These are phyloP conservation scores for Drosophila suzukii DNA, from an alignment of 1,140 invertebrate genomes.

Conservation along the genomic window DNA sequence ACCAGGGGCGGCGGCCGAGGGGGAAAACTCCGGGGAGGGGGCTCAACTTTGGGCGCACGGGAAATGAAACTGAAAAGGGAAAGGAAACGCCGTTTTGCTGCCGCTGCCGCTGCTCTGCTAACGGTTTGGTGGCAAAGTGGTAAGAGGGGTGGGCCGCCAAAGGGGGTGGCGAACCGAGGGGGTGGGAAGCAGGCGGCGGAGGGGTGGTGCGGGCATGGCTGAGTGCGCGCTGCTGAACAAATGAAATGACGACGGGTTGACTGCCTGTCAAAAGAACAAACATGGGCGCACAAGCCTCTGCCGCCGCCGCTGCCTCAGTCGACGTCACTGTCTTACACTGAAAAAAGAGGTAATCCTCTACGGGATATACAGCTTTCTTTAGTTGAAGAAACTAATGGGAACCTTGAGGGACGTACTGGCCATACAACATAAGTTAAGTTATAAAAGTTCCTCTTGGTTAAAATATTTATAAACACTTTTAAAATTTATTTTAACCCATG, in stretches of 20 bases:
- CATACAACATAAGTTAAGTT: too few species aligned
- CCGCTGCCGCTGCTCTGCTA: slow-evolving; percentile 41
- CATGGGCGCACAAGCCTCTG: slow-evolving; percentile 79
- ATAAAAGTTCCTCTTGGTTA: too few species aligned
- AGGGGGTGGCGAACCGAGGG: slow-evolving; percentile 21
- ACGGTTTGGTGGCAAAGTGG: slow-evolving; percentile 30
- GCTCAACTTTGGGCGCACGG: slow-evolving; percentile 62
- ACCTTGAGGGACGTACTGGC: too few species aligned
- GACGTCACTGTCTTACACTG: slow-evolving; percentile 20
- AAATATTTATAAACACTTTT: background rate
- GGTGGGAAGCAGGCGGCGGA: slow-evolving; percentile 30
- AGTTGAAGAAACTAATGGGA: too few species aligned
- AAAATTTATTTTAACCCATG: background rate
- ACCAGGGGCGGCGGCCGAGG: slow-evolving; percentile 14
- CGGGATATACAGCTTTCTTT: background rate
- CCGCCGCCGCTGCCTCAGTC: slow-evolving; percentile 18
- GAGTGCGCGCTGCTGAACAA: slow-evolving; percentile 83
- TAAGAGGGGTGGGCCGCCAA: slow-evolving; percentile 32
- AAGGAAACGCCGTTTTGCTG: slow-evolving; percentile 81
- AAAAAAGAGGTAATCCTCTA: background rate
- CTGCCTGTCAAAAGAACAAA: slow-evolving; percentile 84
- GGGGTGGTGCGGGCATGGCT: slow-evolving; percentile 69
- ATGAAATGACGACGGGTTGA: slow-evolving; percentile 84
- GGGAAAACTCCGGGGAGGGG: slow-evolving; percentile 33
- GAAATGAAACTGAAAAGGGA: slow-evolving; percentile 83